Base-by-base conservation (phyloP, 2,888 invertebrate genomes). In the Ochropleura leucogaster region DNA sequence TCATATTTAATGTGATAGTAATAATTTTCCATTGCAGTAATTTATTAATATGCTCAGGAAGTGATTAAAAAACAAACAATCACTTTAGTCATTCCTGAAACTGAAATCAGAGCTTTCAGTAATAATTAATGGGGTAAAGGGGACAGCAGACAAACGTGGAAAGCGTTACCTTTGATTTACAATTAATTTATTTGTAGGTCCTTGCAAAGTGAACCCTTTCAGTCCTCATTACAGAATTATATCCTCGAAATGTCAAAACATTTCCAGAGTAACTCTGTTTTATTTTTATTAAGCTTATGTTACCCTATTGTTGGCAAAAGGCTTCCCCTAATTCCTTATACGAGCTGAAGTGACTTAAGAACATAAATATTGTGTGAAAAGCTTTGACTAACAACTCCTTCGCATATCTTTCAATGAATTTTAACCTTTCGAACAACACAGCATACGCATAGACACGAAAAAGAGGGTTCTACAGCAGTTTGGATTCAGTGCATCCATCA, bases 111-210 rank as follows among this genome's bases (percentile, higher is more conserved):
- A 46, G 55, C 40, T 16, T 44, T 70, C 47, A 47, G 51, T 66
- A 69, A 68, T 64, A 70, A 71, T 77, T 77, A 60, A 67, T 10
- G 40, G 20, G 80, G 14, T 49, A 14, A 14, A 14, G 30, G 18
- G 40, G 30, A 42, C 18, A 20, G 14, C 12, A 18, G 40, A 18
- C 20, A 55, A 69, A 53, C 44, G 63, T 49, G 5, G 44, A 8
- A 44, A 71, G 57, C 46, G 20, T 47, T 67, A 44, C 67, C 55
- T 82, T 80, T 80, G 67, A 67, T 71, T 42, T n/a, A 64, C 62
- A 55, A 77, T 59, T n/a, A 4, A 62, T 68, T 64, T 55, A 60
- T 73, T 60, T 55, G 60, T n/a, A 2, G 30, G 30, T 30, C 30
- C 12, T 44, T 12, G 42, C 30, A 63, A 67, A 53, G 60, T 12